phyloP scores from a whole-genome alignment of 2,888 invertebrate genomes.

The Cataglyphis livida region DNA sequence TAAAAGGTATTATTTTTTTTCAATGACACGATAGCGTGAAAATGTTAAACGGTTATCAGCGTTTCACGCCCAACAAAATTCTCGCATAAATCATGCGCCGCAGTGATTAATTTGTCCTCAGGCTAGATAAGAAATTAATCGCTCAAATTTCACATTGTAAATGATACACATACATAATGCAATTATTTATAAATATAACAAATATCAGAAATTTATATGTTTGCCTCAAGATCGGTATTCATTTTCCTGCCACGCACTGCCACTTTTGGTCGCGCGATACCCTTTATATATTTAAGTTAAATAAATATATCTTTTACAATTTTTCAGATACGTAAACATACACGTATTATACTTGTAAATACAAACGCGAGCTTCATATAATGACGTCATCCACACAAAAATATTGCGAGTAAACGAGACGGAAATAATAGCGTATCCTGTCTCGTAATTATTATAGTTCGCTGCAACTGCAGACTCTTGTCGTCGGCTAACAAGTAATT shows the following conservation, averaged over 20 bases:
- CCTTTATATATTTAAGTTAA: background rate
- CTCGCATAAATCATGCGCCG: slow-evolving; percentile 48
- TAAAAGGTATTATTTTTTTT: slow-evolving; percentile 70
- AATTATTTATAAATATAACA: slow-evolving; percentile 32
- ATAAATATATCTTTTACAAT: background rate
- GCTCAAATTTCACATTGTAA: slow-evolving; percentile 26
- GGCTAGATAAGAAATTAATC: slow-evolving; percentile 36
- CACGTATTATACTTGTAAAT: background rate
- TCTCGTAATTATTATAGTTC: slow-evolving; percentile 44
- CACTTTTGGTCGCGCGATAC: background rate
- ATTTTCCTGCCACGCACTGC: background rate
- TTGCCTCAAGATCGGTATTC: background rate
- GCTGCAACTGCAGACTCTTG: slow-evolving; percentile 53
- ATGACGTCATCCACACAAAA: background rate
- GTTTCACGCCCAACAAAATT: slow-evolving; percentile 66
- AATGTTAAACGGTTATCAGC: slow-evolving; percentile 69
- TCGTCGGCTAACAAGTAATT: slow-evolving; percentile 78
- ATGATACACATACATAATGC: background rate
- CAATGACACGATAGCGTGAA: slow-evolving; percentile 60
- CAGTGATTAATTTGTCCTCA: slow-evolving; percentile 38
- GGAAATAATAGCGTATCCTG: background rate
- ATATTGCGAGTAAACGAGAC: slow-evolving; percentile 12
- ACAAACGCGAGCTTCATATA: background rate
- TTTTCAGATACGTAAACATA: background rate
- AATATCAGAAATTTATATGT: background rate